Conservation (phyloP, 2,113 vertebrate genomes). For the Glareola pratincola region DNA sequence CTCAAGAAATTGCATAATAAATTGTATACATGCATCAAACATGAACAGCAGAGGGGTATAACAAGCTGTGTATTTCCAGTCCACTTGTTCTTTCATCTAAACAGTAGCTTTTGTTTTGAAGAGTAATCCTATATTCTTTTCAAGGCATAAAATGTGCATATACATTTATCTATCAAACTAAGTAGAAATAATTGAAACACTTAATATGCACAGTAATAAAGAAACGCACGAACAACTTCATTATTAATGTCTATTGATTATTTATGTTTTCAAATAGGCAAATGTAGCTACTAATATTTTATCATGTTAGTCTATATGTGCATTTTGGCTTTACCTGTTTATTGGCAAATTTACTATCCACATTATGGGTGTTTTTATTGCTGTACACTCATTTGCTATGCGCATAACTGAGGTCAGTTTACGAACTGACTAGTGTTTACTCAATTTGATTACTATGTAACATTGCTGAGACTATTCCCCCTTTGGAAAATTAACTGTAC, state of each 20-base stretch:
- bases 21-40: slow-evolving; percentile 81
- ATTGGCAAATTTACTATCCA: slow-evolving; percentile 75
- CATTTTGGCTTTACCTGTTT: slow-evolving; percentile 77
- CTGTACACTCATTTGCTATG: slow-evolving; percentile 67
- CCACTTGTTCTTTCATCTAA: slow-evolving; percentile 76
- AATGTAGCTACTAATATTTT: slow-evolving; percentile 69
- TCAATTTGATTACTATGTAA: slow-evolving; percentile 75
- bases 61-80: slow-evolving; percentile 79
- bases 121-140: slow-evolving; percentile 66
- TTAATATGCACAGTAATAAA: slow-evolving; percentile 80
- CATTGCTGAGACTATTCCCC: slow-evolving; percentile 65
- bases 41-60: slow-evolving; percentile 73
- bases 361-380: slow-evolving; percentile 70
- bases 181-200: slow-evolving; percentile 81
- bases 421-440: slow-evolving; percentile 68
- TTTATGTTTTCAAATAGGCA: slow-evolving; percentile 76
- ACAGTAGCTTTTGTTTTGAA: slow-evolving; percentile 75
- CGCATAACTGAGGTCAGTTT: slow-evolving; percentile 70
- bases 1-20: slow-evolving; percentile 84
- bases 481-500: slow-evolving; percentile 78
- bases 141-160: slow-evolving; percentile 66
- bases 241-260: slow-evolving; percentile 84
- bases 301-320: slow-evolving; percentile 66
- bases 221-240: slow-evolving; percentile 73
- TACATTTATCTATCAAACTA: slow-evolving; percentile 81